Evolutionary conservation across 2,113 vertebrate species (phyloP).

Genomic region (Ammodytes marinus): DNA sequence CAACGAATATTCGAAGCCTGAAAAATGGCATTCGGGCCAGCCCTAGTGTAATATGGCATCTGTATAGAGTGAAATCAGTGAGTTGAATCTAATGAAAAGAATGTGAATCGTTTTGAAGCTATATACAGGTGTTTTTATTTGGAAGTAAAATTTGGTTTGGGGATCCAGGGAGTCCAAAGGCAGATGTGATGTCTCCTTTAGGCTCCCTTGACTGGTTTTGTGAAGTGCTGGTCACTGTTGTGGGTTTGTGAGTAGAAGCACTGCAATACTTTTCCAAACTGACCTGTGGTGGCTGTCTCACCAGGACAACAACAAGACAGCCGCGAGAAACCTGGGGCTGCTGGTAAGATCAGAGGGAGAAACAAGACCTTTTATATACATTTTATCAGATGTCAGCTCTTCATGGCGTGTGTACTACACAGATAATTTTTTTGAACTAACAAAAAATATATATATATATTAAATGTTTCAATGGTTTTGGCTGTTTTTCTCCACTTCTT

Average conservation of each 20-base stretch:
- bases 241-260: conserved; percentile 48
- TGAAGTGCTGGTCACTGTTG: conserved; percentile 52
- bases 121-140: conserved; percentile 6
- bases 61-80: not conserved
- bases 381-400: not conserved
- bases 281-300: conserved; percentile 77
- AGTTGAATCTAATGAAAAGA: conserved; percentile 15
- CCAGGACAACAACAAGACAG: conserved; percentile 79
- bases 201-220: conserved; percentile 65
- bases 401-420: not conserved
- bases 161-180: conserved; percentile 71
- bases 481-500: no score
- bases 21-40: no score
- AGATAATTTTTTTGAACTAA: no score
- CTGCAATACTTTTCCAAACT: conserved; percentile 51
- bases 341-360: conserved; percentile 80
- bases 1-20: no score
- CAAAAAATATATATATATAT: no score
- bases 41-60: not conserved
- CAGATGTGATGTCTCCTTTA: conserved; percentile 57
- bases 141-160: conserved; percentile 46
- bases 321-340: conserved; percentile 77
- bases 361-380: not conserved
- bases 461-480: no score
- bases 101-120: not conserved